Evolutionary conservation across 2,888 invertebrate species (phyloP), one percentile per base, ranked within the genome.

Genomic region (Enchytraeus crypticus): DNA sequence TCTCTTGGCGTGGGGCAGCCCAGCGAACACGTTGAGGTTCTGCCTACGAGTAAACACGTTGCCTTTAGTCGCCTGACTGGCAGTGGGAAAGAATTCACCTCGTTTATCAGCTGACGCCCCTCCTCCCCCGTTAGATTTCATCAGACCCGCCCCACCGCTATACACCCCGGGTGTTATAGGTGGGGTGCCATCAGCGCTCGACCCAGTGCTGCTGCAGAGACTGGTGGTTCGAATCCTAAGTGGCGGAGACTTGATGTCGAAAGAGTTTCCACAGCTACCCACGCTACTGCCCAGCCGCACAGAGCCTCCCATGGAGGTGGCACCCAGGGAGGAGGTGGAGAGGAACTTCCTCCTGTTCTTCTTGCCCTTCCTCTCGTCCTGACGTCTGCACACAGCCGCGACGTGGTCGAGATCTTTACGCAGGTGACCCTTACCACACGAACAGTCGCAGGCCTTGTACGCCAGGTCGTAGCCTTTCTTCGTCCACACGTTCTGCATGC

Each of bases 401-500:
- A 18, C 8, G 89, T 93, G 95, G 77, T 95, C 91, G 56, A 92
- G 82, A 81, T 96, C 95, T 80, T 95, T 96, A 75, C 92, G 88
- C 71, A 96, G 80, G 75, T 93, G 92, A 5, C 95, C 95, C 33
- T 90, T 84, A 2, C 89, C 89, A 81, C 95, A 95, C 67, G 88
- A 88, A 81, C 96, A 96, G 46, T 88, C 89, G 82, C 95, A 96
- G 14, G 64, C 65, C 55, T 64, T 93, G 81, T 88, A 93, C 5
- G 92, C 92, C 77, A 95, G 81, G 80, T 96, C 95, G 82, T 95
- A 95, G 58, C 93, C 95, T 43, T 61, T 93, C 81, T 95, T 95
- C 61, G 93, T 92, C 96, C 96, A 96, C 62, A 96, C 82, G 80
- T 95, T 95, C 81, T 95, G 93, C 72, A 88, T 86, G 32, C 93